Conservation (phyloP, 2,888 invertebrate genomes). For the Pomacea canaliculata region DNA sequence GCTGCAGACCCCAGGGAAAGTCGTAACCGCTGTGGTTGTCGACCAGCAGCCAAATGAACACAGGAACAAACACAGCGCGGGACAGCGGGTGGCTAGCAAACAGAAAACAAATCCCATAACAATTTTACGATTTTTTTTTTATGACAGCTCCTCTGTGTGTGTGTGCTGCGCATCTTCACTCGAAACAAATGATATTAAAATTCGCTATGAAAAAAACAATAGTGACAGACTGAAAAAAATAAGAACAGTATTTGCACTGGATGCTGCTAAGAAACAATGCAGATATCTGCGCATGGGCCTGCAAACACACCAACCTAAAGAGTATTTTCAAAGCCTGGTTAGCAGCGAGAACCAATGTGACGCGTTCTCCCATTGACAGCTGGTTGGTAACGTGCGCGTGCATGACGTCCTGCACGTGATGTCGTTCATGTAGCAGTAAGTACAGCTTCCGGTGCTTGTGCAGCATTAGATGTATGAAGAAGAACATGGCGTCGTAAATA, state of each 20-base stretch:
- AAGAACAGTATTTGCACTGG: no score
- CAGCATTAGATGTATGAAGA: constrained; percentile 48
- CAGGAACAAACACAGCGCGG: constrained; percentile 54
- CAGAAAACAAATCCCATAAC: neutral
- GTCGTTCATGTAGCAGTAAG: constrained; percentile 54
- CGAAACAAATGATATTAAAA: no score
- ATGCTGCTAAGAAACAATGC: no score
- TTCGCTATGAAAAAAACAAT: no score
- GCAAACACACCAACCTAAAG: constrained; percentile 11
- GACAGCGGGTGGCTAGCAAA: constrained; percentile 59
- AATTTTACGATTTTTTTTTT: no score
- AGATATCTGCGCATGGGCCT: no score
- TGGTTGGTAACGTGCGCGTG: constrained; percentile 60
- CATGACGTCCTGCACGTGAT: constrained; percentile 57
- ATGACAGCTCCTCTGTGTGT: no score
- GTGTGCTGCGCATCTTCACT: no score
- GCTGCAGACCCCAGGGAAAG: constrained; percentile 59
- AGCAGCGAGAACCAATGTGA: constrained; percentile 53
- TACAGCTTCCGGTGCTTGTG: constrained; percentile 56
- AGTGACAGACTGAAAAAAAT: no score
- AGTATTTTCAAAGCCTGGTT: constrained; percentile 53
- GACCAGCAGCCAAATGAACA: constrained; percentile 52
- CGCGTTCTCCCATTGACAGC: constrained; percentile 53
- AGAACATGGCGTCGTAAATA: constrained; percentile 57
- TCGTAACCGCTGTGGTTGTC: constrained; percentile 64